These are phyloP conservation scores for Leptodirus hochenwartii DNA, from an alignment of 2,888 invertebrate genomes.

Conservation along the genomic window DNA sequence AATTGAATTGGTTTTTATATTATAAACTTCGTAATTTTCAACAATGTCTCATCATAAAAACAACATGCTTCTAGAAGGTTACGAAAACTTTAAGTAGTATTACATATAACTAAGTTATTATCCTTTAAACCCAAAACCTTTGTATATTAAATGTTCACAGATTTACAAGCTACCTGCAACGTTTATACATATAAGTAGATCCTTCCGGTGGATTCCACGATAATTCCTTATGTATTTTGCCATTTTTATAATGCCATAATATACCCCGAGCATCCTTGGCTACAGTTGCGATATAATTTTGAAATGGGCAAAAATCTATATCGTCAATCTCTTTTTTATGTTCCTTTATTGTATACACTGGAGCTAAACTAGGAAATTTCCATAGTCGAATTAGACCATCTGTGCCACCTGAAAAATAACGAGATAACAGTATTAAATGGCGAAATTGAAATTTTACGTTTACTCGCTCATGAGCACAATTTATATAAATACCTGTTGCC, in stretches of 20 bases:
- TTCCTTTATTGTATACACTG: conserved; percentile 49
- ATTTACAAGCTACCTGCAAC: conserved; percentile 42
- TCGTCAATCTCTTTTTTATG: conserved; percentile 90
- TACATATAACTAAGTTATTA: no score
- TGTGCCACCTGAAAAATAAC: conserved; percentile 41
- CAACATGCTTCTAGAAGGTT: no score
- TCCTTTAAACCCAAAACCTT: no score
- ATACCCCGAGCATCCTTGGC: conserved; percentile 73
- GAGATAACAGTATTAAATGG: background rate
- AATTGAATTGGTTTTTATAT: no score
- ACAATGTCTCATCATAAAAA: no score
- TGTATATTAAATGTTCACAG: no score
- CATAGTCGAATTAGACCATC: conserved; percentile 78
- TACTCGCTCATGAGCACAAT: background rate
- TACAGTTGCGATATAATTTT: conserved; percentile 59
- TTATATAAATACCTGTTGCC: conserved; percentile 44
- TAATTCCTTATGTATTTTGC: conserved; percentile 48
- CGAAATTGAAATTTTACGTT: background rate
- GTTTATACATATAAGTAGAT: conserved; percentile 64
- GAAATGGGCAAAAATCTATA: conserved; percentile 73
- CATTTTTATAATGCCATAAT: conserved; percentile 56
- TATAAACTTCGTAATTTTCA: no score
- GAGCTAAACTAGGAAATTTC: conserved; percentile 68
- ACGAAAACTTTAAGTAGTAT: no score
- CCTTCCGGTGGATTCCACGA: conserved; percentile 59